These are phyloP conservation scores for Lucifuga dentata DNA, from an alignment of 2,113 vertebrate genomes.

Conservation along the genomic window DNA sequence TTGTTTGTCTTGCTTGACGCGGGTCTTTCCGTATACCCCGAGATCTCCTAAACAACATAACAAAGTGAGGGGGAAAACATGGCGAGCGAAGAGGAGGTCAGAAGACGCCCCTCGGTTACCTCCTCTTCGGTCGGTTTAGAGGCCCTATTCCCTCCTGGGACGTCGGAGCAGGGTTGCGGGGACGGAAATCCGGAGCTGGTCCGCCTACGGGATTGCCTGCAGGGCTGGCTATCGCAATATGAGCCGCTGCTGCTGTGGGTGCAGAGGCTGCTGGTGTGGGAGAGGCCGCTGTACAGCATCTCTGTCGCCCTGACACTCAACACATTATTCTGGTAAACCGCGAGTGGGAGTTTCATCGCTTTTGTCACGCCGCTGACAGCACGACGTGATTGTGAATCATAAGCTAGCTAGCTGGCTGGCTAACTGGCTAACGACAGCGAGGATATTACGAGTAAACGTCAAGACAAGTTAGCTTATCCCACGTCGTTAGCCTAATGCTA, in stretches of 20 bases:
- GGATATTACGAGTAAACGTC: conserved; percentile 32
- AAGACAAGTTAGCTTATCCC: conserved; percentile 71
- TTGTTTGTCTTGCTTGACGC: conserved; percentile 12
- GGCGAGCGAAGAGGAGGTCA: conserved; percentile 83
- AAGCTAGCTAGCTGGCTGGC: background rate
- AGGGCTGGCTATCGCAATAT: conserved; percentile 83
- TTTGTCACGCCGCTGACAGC: background rate
- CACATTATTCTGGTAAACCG: conserved; percentile 91
- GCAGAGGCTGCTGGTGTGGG: conserved; percentile 94
- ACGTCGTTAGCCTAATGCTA: conserved; percentile 64
- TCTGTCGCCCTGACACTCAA: conserved; percentile 89
- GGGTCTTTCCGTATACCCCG: conserved; percentile 57
- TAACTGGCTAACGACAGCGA: background rate
- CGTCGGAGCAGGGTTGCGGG: conserved; percentile 62
- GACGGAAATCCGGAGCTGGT: conserved; percentile 76
- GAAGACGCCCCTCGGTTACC: conserved; percentile 67
- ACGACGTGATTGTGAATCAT: no score
- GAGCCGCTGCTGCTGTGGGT: conserved; percentile 85
- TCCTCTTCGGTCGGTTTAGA: conserved; percentile 78
- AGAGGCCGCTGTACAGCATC: conserved; percentile 92
- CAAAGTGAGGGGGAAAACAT: conserved; percentile 77
- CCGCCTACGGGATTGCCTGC: conserved; percentile 84
- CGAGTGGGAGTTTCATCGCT: background rate
- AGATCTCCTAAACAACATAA: conserved; percentile 80
- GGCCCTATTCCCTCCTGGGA: conserved; percentile 79